Evolutionary conservation across 2,797 vertebrate species (phyloP).

Genomic region (Coccyzus lansbergi): DNA sequence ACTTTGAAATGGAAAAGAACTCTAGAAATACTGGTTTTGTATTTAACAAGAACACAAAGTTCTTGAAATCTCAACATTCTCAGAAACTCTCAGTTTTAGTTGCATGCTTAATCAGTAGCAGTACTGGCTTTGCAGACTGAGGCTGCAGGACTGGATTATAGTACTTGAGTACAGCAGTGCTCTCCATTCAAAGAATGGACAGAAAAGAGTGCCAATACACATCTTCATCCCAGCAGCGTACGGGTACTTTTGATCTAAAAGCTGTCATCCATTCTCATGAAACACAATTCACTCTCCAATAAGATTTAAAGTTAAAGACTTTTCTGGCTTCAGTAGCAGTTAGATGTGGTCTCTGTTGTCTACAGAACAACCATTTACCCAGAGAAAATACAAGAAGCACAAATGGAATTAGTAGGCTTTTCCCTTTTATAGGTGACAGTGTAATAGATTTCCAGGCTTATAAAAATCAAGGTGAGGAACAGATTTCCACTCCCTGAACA

Average conservation of each 20-base stretch:
- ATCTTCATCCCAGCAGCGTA: not conserved
- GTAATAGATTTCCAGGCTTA: not conserved
- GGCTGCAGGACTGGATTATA: not conserved
- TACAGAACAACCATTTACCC: not conserved
- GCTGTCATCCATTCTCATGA: not conserved
- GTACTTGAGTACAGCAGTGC: not conserved
- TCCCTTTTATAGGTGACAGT: not conserved
- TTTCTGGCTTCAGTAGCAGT: not conserved
- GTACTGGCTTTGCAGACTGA: not conserved
- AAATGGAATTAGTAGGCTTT: not conserved
- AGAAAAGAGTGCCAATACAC: not conserved
- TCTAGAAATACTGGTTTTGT: not conserved
- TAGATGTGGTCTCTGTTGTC: not conserved
- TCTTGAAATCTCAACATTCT: not conserved
- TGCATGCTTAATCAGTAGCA: not conserved
- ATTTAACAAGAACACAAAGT: not conserved
- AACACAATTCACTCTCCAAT: not conserved
- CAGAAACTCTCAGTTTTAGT: not conserved
- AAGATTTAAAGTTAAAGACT: not conserved
- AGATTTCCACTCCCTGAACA: not conserved
- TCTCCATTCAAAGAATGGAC: not conserved
- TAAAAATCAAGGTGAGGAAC: not conserved
- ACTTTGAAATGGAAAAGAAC: not conserved
- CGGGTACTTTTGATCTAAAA: not conserved
- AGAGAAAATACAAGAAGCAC: not conserved